A percentile compares a stretch with the other conserved stretches of the same genome.
These are phyloP conservation scores for Lingula anatina DNA, from an alignment of 2,888 invertebrate species.

Conservation along the genomic window DNA sequence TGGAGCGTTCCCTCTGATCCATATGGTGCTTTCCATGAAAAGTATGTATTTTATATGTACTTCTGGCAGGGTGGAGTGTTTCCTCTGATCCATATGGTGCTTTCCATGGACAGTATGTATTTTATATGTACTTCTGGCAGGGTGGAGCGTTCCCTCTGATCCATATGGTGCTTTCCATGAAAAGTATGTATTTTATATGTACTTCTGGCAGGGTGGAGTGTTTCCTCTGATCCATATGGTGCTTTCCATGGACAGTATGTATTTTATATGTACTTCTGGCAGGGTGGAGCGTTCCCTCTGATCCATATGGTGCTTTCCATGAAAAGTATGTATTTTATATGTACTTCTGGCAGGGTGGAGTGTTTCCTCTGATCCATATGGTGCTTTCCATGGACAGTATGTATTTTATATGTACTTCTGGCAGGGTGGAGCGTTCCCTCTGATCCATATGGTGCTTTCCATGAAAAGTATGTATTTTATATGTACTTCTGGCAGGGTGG, in stretches of 20 bases:
- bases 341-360: slow-evolving; percentile 97
- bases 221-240: slow-evolving; percentile 74
- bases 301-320: slow-evolving; percentile 59
- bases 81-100: slow-evolving; percentile 68
- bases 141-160: slow-evolving; percentile 86
- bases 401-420: slow-evolving; percentile 74
- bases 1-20: slow-evolving; percentile 81
- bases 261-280: slow-evolving; percentile 89
- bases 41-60: slow-evolving; percentile 16
- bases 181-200: slow-evolving; percentile 19
- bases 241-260: slow-evolving; percentile 24
- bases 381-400: slow-evolving; percentile 27
- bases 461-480: slow-evolving; percentile 20
- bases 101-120: slow-evolving; percentile 23
- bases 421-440: slow-evolving; percentile 90
- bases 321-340: slow-evolving; percentile 19
- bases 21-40: slow-evolving; percentile 50
- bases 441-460: slow-evolving; percentile 62
- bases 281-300: slow-evolving; percentile 86
- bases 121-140: slow-evolving; percentile 92
- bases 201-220: slow-evolving; percentile 95
- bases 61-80: slow-evolving; percentile 97
- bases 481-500: slow-evolving; percentile 99
- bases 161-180: slow-evolving; percentile 54
- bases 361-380: slow-evolving; percentile 77